A percentile compares a stretch with the other conserved stretches of the same genome.
phyloP scores from a whole-genome alignment of 2,797 vertebrate genomes.

The Sardinella longiceps region DNA sequence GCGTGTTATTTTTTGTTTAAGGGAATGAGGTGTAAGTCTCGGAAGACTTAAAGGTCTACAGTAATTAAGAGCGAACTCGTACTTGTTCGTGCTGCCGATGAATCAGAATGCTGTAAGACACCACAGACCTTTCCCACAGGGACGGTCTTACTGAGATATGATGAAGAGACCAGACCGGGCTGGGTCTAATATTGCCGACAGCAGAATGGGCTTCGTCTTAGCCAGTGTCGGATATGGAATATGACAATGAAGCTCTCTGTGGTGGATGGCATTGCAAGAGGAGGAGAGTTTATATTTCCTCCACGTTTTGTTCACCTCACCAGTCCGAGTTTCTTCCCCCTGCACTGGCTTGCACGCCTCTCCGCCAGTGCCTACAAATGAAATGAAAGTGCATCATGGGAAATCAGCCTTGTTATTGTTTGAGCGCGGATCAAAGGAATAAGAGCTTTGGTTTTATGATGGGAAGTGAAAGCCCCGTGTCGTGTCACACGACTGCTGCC shows the following conservation, averaged over 20 bases:
- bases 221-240: neutral
- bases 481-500: slow-evolving; percentile 60
- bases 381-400: slow-evolving; percentile 41
- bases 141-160: neutral
- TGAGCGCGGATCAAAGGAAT: slow-evolving; percentile 40
- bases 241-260: neutral
- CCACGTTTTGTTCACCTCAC: neutral
- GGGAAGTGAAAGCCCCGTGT: slow-evolving; percentile 52
- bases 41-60: neutral
- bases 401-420: slow-evolving; percentile 59
- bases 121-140: slow-evolving; percentile 17
- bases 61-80: neutral
- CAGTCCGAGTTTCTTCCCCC: neutral
- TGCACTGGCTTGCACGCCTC: slow-evolving; percentile 29
- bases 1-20: neutral
- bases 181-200: neutral
- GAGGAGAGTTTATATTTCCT: neutral
- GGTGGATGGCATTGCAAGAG: neutral
- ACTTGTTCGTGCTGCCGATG: neutral
- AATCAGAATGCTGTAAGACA: slow-evolving; percentile 14
- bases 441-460: slow-evolving; percentile 53
- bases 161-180: neutral
- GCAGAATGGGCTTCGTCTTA: neutral
- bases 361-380: neutral
- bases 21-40: neutral